These are phyloP conservation scores for Hirtodrosophila confusa DNA, from an alignment of 2,888 invertebrate species.

Conservation along the genomic window DNA sequence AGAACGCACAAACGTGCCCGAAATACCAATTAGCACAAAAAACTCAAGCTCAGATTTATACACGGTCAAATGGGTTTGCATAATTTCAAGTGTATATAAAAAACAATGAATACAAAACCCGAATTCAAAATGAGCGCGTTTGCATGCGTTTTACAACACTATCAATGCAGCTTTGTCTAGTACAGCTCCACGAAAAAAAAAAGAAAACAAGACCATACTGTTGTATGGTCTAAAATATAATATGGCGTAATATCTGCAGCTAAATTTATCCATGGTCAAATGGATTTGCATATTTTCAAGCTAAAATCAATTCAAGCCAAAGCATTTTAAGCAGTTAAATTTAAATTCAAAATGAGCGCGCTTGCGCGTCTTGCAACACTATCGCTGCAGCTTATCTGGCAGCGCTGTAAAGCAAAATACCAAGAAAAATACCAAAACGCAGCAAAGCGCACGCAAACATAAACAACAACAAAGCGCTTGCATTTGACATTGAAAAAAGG, in stretches of 20 bases:
- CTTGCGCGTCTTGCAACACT: constrained; percentile 12
- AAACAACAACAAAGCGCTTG: constrained; percentile 57
- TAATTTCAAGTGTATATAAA: constrained; percentile 21
- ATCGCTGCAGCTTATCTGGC: constrained; percentile 4
- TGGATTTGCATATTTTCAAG: no score
- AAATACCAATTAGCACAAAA: constrained; percentile 28
- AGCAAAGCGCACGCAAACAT: constrained; percentile 18
- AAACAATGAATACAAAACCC: not conserved
- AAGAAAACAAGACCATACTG: not conserved
- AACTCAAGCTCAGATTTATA: constrained; percentile 11
- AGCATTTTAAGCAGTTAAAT: no score
- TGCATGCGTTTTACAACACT: not conserved
- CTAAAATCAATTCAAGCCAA: no score
- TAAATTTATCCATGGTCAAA: no score
- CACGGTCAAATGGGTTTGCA: constrained; percentile 23
- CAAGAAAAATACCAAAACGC: constrained; percentile 27
- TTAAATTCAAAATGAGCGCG: constrained; percentile 18
- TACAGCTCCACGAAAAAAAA: not conserved
- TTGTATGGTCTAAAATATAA: no score
- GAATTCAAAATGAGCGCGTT: constrained; percentile 8
- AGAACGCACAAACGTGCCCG: constrained; percentile 38
- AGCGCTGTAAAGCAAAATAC: not conserved
- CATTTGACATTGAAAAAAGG: constrained; percentile 58
- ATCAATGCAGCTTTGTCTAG: not conserved
- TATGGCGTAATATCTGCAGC: no score